A percentile compares a stretch with the other conserved stretches of the same genome.
Evolutionary conservation across 2,888 invertebrate genomes (phyloP).

Genomic region (Tolmerus cingulatus): DNA sequence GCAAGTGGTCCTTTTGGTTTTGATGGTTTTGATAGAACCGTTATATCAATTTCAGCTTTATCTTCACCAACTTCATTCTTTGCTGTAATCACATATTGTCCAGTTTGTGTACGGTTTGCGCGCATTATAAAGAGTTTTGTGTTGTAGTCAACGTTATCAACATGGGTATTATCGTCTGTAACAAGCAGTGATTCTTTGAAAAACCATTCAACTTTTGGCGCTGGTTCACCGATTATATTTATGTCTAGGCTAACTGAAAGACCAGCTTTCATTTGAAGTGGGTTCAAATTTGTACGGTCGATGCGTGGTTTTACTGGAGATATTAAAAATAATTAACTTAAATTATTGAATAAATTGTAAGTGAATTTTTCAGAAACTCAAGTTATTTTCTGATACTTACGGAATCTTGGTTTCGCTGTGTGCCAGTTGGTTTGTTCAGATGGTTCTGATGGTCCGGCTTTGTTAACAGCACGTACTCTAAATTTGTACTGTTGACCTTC

Average conservation of each 20-base stretch:
- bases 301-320: conserved; percentile 89
- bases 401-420: conserved; percentile 85
- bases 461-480: conserved; percentile 91
- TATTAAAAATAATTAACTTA: not conserved
- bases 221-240: conserved; percentile 91
- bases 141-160: conserved; percentile 88
- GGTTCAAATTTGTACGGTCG: conserved; percentile 87
- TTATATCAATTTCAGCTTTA: conserved; percentile 87
- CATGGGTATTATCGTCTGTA: conserved; percentile 70
- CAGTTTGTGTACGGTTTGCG: conserved; percentile 81
- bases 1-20: conserved; percentile 88
- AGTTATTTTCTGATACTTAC: conserved; percentile 68
- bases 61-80: conserved; percentile 94
- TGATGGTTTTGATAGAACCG: conserved; percentile 81
- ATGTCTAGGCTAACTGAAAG: conserved; percentile 87
- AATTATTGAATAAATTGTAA: no score
- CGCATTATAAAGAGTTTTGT: conserved; percentile 88
- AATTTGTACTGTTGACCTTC: conserved; percentile 97
- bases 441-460: conserved; percentile 92
- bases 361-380: no score
- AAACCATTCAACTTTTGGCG: conserved; percentile 90
- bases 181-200: conserved; percentile 77
- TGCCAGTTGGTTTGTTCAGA: conserved; percentile 93
- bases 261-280: conserved; percentile 86
- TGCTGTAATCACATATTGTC: conserved; percentile 88